Conservation (phyloP, 1,140 invertebrate species). For the Mamestra configurata region DNA sequence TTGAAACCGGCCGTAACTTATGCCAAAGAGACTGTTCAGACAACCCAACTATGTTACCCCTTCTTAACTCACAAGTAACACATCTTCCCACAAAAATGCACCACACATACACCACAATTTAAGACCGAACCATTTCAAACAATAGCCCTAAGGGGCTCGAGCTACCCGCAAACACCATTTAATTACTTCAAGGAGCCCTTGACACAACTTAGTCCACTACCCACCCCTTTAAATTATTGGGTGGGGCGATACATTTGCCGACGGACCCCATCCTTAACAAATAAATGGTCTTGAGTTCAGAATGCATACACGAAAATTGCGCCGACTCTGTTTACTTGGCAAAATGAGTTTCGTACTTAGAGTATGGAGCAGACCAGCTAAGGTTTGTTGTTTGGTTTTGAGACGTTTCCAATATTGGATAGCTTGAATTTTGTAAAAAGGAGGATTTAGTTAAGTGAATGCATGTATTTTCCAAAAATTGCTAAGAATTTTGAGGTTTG, state of each 20-base stretch:
- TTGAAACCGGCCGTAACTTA: too few species aligned
- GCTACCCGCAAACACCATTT: constrained; percentile 9
- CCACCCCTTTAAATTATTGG: constrained; percentile 35
- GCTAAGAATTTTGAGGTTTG: too few species aligned
- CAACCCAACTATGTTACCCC: too few species aligned
- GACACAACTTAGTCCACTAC: constrained; percentile 26
- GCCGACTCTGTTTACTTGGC: constrained; percentile 17
- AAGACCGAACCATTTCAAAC: not conserved
- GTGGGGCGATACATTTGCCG: constrained; percentile 32
- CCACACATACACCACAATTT: not conserved
- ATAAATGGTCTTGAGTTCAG: constrained; percentile 29
- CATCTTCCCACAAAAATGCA: constrained; percentile 5
- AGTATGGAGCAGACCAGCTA: constrained; percentile 4
- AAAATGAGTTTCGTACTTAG: constrained; percentile 38
- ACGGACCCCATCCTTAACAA: constrained; percentile 33
- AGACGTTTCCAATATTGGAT: too few species aligned
- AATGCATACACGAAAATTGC: constrained; percentile 43
- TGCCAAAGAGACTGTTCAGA: too few species aligned
- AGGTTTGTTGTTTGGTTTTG: not conserved
- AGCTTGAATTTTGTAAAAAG: too few species aligned
- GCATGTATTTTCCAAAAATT: too few species aligned
- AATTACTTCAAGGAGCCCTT: constrained; percentile 32
- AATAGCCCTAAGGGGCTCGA: not conserved
- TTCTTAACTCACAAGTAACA: not conserved
- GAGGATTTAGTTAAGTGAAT: too few species aligned